phyloP scores from a whole-genome alignment of 2,888 invertebrate species.

The Iselma pallidipennis region DNA sequence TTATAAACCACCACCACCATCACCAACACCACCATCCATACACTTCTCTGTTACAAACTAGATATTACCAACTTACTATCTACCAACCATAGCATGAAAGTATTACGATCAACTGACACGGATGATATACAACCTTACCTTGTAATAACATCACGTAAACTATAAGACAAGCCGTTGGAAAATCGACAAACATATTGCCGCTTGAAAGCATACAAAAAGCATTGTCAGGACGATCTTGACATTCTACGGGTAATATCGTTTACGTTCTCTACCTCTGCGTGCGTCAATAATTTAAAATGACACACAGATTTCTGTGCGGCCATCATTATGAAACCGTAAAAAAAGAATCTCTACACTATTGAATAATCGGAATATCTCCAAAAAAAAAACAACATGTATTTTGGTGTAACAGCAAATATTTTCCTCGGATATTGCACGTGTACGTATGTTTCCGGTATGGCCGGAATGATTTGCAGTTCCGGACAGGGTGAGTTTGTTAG shows the following conservation, averaged over 20 bases:
- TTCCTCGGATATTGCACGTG: not conserved
- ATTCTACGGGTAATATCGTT: conserved; percentile 20
- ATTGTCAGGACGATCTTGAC: conserved; percentile 26
- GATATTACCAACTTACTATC: not conserved
- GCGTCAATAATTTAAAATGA: conserved; percentile 29
- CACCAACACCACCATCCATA: too few species aligned
- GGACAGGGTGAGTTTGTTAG: conserved; percentile 34
- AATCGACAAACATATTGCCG: conserved; percentile 47
- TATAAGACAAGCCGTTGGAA: conserved; percentile 45
- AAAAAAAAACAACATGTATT: too few species aligned
- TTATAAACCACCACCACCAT: too few species aligned
- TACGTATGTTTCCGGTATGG: conserved; percentile 13
- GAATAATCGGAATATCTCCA: too few species aligned
- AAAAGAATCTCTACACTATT: too few species aligned
- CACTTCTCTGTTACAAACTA: not conserved
- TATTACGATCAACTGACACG: conserved; percentile 46
- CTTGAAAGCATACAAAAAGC: conserved; percentile 38
- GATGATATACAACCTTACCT: conserved; percentile 49
- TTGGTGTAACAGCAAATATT: not conserved
- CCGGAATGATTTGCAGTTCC: conserved; percentile 40
- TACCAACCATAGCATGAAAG: conserved; percentile 36
- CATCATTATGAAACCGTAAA: too few species aligned
- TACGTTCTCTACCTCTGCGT: conserved; percentile 16
- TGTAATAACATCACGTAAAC: conserved; percentile 52
- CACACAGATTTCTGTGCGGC: conserved; percentile 18